Conservation (phyloP, 1,140 invertebrate genomes). For the Rhopalosiphum maidis region DNA sequence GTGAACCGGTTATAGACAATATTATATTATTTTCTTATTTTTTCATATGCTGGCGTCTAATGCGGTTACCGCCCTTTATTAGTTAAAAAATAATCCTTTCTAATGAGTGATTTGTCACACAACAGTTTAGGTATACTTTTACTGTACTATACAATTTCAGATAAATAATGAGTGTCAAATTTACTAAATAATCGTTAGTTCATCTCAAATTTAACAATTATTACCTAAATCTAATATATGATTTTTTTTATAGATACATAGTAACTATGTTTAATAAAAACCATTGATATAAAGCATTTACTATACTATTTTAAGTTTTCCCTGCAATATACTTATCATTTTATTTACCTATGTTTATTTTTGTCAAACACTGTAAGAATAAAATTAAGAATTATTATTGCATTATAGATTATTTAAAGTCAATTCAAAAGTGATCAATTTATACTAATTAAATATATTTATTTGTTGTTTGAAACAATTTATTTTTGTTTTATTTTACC, state of each 20-base stretch:
- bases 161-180: background rate
- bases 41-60: background rate
- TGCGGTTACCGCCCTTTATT: background rate
- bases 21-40: background rate
- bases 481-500: no score
- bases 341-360: no score
- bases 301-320: background rate
- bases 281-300: background rate
- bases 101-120: background rate
- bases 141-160: background rate
- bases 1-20: background rate
- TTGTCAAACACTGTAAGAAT: no score
- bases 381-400: no score
- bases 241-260: background rate
- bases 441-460: no score
- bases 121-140: background rate
- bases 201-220: no score
- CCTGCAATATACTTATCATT: background rate
- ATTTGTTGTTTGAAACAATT: no score
- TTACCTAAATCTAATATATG: background rate
- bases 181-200: background rate
- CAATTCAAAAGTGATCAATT: background rate
- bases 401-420: background rate
- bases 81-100: background rate
- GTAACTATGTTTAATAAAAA: background rate